Conservation (phyloP, 2,888 invertebrate species). For the Plebejus anna region DNA sequence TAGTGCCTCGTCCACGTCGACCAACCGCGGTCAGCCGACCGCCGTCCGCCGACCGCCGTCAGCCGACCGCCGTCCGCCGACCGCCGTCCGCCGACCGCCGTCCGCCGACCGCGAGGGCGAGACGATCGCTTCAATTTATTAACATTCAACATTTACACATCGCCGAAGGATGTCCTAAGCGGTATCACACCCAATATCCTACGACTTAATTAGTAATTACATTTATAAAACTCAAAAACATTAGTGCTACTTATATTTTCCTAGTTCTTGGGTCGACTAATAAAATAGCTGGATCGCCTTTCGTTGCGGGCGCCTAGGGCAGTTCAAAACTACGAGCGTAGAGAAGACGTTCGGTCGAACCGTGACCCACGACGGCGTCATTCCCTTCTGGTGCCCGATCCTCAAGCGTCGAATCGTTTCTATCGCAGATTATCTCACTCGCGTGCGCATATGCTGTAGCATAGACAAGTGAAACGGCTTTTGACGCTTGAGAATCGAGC, state of each 20-base stretch:
- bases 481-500: background rate
- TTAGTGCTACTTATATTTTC: conserved; percentile 30
- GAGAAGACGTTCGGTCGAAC: background rate
- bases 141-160: conserved; percentile 73
- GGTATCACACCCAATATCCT: conserved; percentile 60
- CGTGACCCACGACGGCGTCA: background rate
- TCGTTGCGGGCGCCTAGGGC: background rate
- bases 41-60: background rate
- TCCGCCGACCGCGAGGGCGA: conserved; percentile 44
- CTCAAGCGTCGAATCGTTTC: background rate
- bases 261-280: conserved; percentile 28
- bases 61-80: background rate
- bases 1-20: background rate
- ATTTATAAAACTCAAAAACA: conserved; percentile 33
- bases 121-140: conserved; percentile 58
- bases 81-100: background rate
- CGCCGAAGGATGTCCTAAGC: conserved; percentile 65
- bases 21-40: background rate
- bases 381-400: background rate
- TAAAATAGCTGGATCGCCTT: conserved; percentile 15
- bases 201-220: conserved; percentile 36
- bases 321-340: background rate
- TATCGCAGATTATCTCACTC: background rate
- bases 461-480: background rate
- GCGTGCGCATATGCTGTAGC: background rate